A percentile compares a stretch with the other conserved stretches of the same genome.
phyloP scores from a whole-genome alignment of 1,140 invertebrate genomes.

The Cydia splendana region DNA sequence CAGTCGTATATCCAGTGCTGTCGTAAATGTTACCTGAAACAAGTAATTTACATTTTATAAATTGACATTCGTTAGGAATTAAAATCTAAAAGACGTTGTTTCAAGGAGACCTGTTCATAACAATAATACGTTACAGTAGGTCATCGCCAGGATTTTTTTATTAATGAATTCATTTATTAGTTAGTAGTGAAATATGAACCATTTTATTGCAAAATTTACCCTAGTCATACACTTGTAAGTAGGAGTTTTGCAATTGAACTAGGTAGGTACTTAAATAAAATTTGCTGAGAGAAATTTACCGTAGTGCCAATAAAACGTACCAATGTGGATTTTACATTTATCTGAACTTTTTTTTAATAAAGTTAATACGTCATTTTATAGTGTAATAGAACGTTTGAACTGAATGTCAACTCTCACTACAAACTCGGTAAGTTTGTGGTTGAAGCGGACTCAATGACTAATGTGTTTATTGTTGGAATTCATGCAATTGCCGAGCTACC shows the following conservation, averaged over 20 bases:
- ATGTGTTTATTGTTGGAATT: not conserved
- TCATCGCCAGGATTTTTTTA: too few species aligned
- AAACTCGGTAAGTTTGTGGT: not conserved
- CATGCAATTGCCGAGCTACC: not conserved
- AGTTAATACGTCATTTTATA: not conserved
- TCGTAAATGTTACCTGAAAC: not conserved
- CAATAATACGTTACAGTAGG: too few species aligned
- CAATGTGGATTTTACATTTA: not conserved
- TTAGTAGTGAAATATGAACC: too few species aligned
- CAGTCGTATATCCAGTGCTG: constrained; percentile 21
- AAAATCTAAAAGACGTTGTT: not conserved
- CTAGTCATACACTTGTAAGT: not conserved
- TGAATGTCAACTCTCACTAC: not conserved
- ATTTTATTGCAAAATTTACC: too few species aligned
- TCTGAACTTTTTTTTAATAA: not conserved
- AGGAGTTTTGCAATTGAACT: not conserved
- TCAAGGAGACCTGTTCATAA: too few species aligned
- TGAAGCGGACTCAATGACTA: constrained; percentile 2
- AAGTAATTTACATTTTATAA: not conserved
- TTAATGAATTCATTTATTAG: too few species aligned
- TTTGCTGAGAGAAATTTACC: not conserved
- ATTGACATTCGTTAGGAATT: not conserved
- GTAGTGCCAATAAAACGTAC: not conserved
- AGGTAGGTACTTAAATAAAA: not conserved
- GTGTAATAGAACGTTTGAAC: not conserved